Evolutionary conservation across 2,113 vertebrate species (phyloP), one percentile per base, ranked within the genome.

Genomic region (Nothocercus julius): DNA sequence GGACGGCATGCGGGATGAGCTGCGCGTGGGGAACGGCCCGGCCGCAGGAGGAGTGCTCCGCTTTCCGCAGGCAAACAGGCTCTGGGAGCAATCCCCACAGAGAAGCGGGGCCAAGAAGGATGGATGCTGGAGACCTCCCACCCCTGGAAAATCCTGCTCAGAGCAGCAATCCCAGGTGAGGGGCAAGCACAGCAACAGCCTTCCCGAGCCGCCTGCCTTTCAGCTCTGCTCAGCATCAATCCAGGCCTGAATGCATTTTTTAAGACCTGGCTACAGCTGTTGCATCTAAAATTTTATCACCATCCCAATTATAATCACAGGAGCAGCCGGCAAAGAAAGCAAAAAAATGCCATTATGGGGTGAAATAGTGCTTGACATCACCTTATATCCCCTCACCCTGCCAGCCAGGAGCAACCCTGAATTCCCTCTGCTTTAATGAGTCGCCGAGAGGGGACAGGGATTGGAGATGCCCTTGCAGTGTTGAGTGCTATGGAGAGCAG

Each of bases 141-240:
- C 34, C 58, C 44, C 68, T 67, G 84, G 77, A 59, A 81, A 36
- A 25, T 8, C 34, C 54, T 6, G 56, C 61, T 51, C 0, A 0
- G 51, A 85, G 88, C 2, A 4, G 72, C 73, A 69, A 74, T 59
- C 70, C 38, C 47, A 40, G 40, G 44, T 10, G 13, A 45, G 38
- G 68, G 47, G 7, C 80, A 30, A 3, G 10, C 0, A 1, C 69
- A 80, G 38, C 7, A 5, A 17, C 24, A 63, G 75, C n/a, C 34
- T 22, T 45, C 42, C 66, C 7, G 34, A 30, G 36, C 36, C n/a
- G 13, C 75, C 59, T 10, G 3, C 66, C 62, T 44, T 30, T 61
- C 87, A 36, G 86, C 94, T 69, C 92, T 34, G 70, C 66, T 93
- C 82, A 63, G 91, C 82, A 36, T 53, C 92, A 74, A 1, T 4